Evolutionary conservation across 2,113 vertebrate genomes (phyloP).

Genomic region (Puffinus mauretanicus): DNA sequence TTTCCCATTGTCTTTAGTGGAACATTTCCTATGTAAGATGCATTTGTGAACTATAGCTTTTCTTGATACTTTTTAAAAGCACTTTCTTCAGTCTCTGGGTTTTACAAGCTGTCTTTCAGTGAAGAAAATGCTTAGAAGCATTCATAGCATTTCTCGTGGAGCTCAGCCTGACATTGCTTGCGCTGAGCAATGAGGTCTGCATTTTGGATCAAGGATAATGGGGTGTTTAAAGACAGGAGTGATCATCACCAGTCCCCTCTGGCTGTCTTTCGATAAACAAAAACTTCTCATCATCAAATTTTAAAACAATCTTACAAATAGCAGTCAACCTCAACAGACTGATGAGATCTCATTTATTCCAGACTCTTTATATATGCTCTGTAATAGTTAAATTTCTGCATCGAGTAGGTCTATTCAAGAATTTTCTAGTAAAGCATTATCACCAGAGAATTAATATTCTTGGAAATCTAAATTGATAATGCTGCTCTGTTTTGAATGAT

Average conservation of each 20-base stretch:
- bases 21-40: neutral
- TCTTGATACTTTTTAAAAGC: neutral
- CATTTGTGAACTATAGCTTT: neutral
- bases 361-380: neutral
- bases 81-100: neutral
- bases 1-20: neutral
- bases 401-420: neutral
- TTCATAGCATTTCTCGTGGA: neutral
- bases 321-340: neutral
- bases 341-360: neutral
- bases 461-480: neutral
- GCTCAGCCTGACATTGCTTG: neutral
- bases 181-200: neutral
- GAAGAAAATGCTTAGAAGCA: neutral
- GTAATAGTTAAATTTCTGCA: neutral
- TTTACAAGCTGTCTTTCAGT: neutral
- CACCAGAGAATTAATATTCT: neutral
- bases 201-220: neutral
- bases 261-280: constrained; percentile 13
- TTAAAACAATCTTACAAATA: constrained; percentile 16
- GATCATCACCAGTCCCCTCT: neutral
- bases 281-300: neutral
- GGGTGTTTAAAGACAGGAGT: neutral
- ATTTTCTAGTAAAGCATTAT: neutral
- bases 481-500: neutral